A percentile compares a stretch with the other conserved stretches of the same genome.
These are phyloP conservation scores for Psilanteris sp. DNA, from an alignment of 1,140 invertebrate genomes.

Conservation along the genomic window DNA sequence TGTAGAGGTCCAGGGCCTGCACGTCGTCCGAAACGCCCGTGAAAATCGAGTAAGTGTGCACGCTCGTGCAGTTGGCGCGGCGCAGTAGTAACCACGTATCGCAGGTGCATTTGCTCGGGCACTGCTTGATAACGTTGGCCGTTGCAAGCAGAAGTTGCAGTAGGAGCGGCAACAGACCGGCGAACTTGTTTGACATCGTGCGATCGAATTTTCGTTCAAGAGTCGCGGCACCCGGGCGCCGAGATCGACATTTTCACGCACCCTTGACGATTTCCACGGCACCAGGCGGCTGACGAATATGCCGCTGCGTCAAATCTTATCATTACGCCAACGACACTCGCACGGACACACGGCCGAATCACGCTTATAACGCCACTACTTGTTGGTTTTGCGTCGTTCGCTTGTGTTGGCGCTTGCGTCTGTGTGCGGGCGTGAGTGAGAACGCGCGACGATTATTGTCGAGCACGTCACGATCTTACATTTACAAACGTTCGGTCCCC, in stretches of 20 bases:
- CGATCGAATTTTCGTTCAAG: background rate
- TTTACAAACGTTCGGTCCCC: background rate
- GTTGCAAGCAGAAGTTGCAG: slow-evolving; percentile 3
- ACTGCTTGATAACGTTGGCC: slow-evolving; percentile 4
- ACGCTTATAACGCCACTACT: slow-evolving; percentile 3
- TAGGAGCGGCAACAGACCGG: slow-evolving; percentile 14
- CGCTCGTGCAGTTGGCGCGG: slow-evolving; percentile 69
- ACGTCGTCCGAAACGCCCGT: slow-evolving; percentile 66
- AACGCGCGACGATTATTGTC: slow-evolving; percentile 6
- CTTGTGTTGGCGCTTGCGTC: background rate
- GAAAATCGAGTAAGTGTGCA: slow-evolving; percentile 70
- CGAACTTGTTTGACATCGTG: background rate
- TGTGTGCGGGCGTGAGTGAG: slow-evolving; percentile 2
- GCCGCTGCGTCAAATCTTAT: slow-evolving; percentile 30
- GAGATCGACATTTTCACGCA: slow-evolving; percentile 10
- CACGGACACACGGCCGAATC: slow-evolving; percentile 1
- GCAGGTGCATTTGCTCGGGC: slow-evolving; percentile 52
- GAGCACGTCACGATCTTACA: slow-evolving; percentile 19
- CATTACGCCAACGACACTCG: slow-evolving; percentile 6
- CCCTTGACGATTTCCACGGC: background rate
- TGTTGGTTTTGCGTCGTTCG: slow-evolving; percentile 4
- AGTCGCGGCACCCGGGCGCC: slow-evolving; percentile 1
- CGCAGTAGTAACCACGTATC: slow-evolving; percentile 62
- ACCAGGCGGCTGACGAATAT: slow-evolving; percentile 13
- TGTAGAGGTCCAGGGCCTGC: slow-evolving; percentile 72